Evolutionary conservation across 2,797 vertebrate genomes (phyloP).

Genomic region (Centroberyx gerrardi): DNA sequence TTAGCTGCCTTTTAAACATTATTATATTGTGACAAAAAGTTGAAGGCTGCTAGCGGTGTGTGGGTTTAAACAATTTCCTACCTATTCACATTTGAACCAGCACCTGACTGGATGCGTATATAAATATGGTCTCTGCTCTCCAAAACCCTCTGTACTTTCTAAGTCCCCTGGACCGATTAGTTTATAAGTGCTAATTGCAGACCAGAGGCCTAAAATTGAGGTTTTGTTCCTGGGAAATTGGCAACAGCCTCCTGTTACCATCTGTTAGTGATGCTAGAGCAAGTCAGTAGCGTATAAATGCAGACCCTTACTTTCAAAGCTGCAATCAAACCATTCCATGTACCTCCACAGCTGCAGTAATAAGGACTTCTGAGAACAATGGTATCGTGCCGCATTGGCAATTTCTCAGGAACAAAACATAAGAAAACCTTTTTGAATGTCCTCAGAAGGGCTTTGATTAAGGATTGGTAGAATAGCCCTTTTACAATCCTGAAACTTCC

Average conservation of each 20-base stretch:
- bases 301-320: background rate
- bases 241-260: too few species aligned
- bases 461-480: background rate
- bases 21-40: background rate
- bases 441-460: background rate
- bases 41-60: background rate
- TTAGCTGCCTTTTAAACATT: background rate
- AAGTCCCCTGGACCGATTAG: too few species aligned
- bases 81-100: background rate
- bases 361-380: too few species aligned
- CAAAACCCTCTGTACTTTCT: too few species aligned
- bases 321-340: background rate
- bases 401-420: background rate
- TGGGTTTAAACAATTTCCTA: background rate
- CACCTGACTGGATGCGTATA: too few species aligned
- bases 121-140: too few species aligned
- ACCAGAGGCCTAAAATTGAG: background rate
- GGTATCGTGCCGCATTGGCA: background rate
- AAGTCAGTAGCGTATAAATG: background rate
- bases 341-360: background rate
- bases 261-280: too few species aligned
- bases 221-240: too few species aligned
- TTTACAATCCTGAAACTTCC: background rate
- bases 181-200: background rate
- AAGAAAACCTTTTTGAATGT: background rate